These are phyloP conservation scores for Sphaerodactylus townsendi DNA, from an alignment of 2,113 vertebrate species.

Conservation along the genomic window DNA sequence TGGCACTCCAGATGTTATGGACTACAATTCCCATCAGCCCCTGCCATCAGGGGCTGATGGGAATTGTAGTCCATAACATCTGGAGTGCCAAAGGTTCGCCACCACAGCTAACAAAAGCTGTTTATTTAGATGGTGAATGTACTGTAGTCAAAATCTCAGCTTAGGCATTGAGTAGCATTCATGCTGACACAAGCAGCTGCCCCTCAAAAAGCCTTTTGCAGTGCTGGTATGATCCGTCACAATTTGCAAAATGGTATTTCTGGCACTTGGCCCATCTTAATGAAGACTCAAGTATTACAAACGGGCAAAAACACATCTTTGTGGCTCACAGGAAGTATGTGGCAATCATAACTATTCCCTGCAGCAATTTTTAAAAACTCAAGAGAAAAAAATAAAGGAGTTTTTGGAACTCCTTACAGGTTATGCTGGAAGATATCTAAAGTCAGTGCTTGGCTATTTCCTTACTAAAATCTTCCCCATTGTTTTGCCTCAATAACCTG, in stretches of 20 bases:
- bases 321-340: conserved; percentile 8
- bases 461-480: background rate
- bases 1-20: too few species aligned
- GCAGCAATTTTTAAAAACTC: conserved; percentile 9
- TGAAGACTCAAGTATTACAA: background rate
- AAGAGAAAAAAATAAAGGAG: background rate
- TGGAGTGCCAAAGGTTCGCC: too few species aligned
- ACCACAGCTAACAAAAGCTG: conserved; percentile 31
- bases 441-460: background rate
- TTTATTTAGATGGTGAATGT: conserved; percentile 52
- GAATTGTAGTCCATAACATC: too few species aligned
- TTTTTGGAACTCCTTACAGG: background rate
- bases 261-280: conserved; percentile 35
- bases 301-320: conserved; percentile 25
- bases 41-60: too few species aligned
- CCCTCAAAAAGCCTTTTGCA: background rate
- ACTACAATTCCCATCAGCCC: too few species aligned
- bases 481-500: background rate
- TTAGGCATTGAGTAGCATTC: conserved; percentile 26
- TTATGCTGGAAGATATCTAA: background rate
- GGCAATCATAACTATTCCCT: conserved; percentile 6
- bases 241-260: conserved; percentile 4
- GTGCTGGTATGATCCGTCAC: background rate
- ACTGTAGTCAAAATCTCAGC: conserved; percentile 31
- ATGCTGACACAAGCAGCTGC: conserved; percentile 29